phyloP scores from a whole-genome alignment of 1,140 invertebrate genomes.

The Drosophila rufa region DNA sequence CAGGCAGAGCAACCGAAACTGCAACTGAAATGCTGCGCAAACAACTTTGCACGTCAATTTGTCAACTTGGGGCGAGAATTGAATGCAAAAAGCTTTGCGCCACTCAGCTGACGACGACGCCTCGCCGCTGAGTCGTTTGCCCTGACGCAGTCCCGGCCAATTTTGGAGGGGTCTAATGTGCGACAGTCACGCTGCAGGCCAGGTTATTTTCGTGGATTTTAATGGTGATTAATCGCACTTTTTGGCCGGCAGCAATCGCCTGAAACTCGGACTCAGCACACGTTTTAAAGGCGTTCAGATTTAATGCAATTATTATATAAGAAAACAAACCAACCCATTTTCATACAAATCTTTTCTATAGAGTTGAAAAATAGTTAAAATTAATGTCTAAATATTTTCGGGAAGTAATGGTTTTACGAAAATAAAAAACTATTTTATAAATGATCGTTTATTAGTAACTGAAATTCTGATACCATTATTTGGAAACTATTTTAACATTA shows the following conservation, averaged over 20 bases:
- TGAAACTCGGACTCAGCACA: not conserved
- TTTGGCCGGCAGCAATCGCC: conserved; percentile 1
- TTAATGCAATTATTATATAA: not conserved
- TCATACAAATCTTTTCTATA: too few relatives aligned
- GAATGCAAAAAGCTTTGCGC: conserved; percentile 78
- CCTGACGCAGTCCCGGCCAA: conserved; percentile 68
- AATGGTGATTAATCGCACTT: conserved; percentile 35
- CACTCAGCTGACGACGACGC: conserved; percentile 41
- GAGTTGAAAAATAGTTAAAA: too few relatives aligned
- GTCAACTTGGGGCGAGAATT: conserved; percentile 81
- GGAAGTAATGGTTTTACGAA: too few relatives aligned
- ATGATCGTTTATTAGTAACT: too few relatives aligned
- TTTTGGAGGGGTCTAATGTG: conserved; percentile 53
- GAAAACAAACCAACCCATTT: not conserved
- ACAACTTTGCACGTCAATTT: conserved; percentile 84
- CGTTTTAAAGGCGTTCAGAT: not conserved
- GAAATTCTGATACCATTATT: too few relatives aligned
- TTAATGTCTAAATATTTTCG: too few relatives aligned
- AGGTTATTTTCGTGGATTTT: conserved; percentile 52
- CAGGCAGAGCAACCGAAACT: conserved; percentile 72
- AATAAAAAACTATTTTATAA: too few relatives aligned
- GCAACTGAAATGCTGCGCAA: conserved; percentile 82
- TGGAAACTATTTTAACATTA: too few relatives aligned
- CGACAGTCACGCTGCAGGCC: conserved; percentile 45
- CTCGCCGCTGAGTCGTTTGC: conserved; percentile 42